Evolutionary conservation across 2,113 vertebrate genomes (phyloP).

Genomic region (Artemisiospiza belli): DNA sequence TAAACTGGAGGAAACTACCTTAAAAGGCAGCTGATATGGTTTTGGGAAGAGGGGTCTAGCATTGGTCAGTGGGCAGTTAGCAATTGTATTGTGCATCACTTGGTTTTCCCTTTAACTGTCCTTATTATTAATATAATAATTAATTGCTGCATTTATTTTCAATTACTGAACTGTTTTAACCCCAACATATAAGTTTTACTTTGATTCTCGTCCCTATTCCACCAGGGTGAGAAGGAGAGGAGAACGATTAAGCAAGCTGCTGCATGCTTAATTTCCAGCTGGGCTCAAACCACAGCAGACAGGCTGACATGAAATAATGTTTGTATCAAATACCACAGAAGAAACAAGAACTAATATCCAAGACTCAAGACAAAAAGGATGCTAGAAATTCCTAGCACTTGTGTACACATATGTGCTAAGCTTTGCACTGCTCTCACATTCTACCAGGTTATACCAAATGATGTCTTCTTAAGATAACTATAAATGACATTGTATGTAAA

Average conservation of each 20-base stretch:
- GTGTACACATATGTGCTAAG: neutral
- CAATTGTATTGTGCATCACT: neutral
- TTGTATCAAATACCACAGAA: neutral
- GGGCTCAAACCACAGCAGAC: neutral
- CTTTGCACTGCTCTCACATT: neutral
- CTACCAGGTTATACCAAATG: neutral
- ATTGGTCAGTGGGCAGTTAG: neutral
- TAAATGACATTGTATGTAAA: neutral
- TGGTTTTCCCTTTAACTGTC: neutral
- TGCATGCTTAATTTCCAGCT: neutral
- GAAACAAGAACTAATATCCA: neutral
- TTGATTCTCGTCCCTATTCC: neutral
- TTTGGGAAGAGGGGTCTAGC: fast-evolving
- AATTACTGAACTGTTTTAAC: neutral
- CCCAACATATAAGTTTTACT: neutral
- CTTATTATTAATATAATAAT: neutral
- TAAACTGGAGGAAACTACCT: neutral
- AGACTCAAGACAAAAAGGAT: neutral
- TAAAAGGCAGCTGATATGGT: fast-evolving
- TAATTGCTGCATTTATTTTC: neutral
- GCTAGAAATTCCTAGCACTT: neutral
- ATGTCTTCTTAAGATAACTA: neutral
- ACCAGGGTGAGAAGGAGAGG: too few relatives aligned
- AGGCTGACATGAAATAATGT: neutral
- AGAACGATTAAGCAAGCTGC: neutral